These are phyloP conservation scores for Punctoribates punctum DNA, from an alignment of 2,888 invertebrate species.

Conservation along the genomic window DNA sequence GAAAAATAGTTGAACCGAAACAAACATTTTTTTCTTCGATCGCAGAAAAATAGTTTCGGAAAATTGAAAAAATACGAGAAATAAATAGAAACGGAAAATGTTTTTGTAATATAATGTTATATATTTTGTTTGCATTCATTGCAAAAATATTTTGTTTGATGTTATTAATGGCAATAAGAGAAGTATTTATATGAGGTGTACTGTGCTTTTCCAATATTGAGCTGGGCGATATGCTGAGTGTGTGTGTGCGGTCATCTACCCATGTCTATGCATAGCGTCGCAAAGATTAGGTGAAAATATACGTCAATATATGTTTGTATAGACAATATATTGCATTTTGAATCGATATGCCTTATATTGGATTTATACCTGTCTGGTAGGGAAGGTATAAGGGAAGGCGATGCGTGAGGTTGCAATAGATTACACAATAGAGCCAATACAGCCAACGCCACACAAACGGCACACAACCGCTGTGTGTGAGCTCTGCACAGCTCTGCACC, in stretches of 20 bases:
- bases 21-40: not conserved
- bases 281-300: constrained; percentile 33
- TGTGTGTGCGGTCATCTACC: constrained; percentile 32
- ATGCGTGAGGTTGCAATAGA: constrained; percentile 30
- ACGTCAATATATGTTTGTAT: not conserved
- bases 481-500: too few relatives aligned
- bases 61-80: not conserved
- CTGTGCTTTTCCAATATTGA: too few relatives aligned
- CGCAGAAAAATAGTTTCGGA: not conserved
- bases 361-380: constrained; percentile 35
- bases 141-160: not conserved
- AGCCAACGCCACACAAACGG: too few relatives aligned
- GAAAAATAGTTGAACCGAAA: too few relatives aligned
- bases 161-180: too few relatives aligned
- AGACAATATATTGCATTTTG: too few relatives aligned
- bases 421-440: constrained; percentile 19
- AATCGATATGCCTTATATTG: too few relatives aligned
- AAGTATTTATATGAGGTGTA: too few relatives aligned
- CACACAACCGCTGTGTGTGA: too few relatives aligned
- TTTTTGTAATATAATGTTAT: too few relatives aligned
- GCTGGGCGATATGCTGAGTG: too few relatives aligned
- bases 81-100: not conserved
- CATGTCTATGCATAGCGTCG: constrained; percentile 35
- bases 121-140: not conserved
- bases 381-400: too few relatives aligned